Evolutionary conservation across 2,888 invertebrate genomes (phyloP), one percentile per base, ranked within the genome.

Genomic region (Meteorus colon): DNA sequence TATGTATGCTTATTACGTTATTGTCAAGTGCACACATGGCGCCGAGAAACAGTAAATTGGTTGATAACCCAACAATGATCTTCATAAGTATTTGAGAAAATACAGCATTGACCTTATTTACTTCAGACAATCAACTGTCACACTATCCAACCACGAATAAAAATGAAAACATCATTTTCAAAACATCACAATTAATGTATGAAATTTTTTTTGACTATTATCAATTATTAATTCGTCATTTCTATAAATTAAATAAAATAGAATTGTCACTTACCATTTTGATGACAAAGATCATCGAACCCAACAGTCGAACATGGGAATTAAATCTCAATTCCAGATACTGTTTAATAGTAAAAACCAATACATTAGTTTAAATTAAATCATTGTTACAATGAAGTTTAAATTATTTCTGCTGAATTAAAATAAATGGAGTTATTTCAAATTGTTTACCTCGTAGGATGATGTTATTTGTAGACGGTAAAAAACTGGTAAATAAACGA

Each of bases 391-490:
- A 37, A 62, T 59, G 48, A 45, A 71, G 12, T 29, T 60, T 8
- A 55, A 55, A 55, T 55, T 55, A 19, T 55, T 55, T 55, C 55
- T 19, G 55, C 8, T 55, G 6, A 55, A 19, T 55, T 55, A 5
- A 48, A 48, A n/a, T 48, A 19, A 19, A 19, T 5, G 10, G 24
- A 55, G 5, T 4, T 41, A 34, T 66, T 62, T 37, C 14, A 14
- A n/a, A 37, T 59, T 68, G 19, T 14, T n/a, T 74, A 94, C 95
- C 92, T 95, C 94, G 83, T 95, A 95, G 4, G 94, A 93, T 3
- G 95, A 94, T 8, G 94, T 94, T 71, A 95, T 93, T 90, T 94
- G 93, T 62, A 95, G 91, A 80, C 92, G 93, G 86, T 94, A 94
- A 89, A 95, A 95, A 8, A 95, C 94, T 6, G 95, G 95, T 77